Percentiles rank a stretch among this genome's conserved stretches.
Evolutionary conservation across 2,888 invertebrate species (phyloP).

Genomic region (Rotaria macrura): DNA sequence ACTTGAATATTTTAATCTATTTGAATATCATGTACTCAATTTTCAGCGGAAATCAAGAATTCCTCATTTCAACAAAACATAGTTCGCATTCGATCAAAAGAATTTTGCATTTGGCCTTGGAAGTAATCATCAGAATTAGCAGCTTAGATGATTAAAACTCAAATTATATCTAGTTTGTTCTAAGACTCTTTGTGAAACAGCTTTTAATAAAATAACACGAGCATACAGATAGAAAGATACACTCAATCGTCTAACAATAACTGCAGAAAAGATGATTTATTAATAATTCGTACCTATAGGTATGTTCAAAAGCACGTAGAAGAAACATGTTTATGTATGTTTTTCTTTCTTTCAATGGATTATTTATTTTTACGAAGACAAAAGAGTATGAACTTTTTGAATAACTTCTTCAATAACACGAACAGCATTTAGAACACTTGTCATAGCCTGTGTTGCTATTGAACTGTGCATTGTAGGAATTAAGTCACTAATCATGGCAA

Average conservation of each 20-base stretch:
- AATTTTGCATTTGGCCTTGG: no score
- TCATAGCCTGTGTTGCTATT: neutral
- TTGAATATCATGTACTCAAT: no score
- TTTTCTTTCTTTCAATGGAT: neutral
- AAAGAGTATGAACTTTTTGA: neutral
- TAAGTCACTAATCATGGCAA: no score
- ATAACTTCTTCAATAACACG: neutral
- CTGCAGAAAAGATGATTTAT: neutral
- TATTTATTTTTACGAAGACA: neutral
- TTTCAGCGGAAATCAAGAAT: no score
- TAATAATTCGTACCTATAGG: neutral
- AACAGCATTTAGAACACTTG: neutral
- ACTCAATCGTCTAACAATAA: neutral
- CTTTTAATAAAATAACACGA: neutral
- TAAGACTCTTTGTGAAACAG: neutral
- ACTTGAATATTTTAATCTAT: no score
- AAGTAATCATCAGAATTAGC: no score
- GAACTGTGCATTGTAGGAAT: neutral
- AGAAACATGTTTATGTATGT: no score
- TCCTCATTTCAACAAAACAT: no score
- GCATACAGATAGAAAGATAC: neutral
- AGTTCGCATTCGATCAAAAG: no score
- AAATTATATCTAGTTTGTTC: no score
- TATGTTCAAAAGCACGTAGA: neutral
- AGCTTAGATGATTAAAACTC: no score